phyloP scores from a whole-genome alignment of 2,888 invertebrate species.

The Megaustenia siamemsis region DNA sequence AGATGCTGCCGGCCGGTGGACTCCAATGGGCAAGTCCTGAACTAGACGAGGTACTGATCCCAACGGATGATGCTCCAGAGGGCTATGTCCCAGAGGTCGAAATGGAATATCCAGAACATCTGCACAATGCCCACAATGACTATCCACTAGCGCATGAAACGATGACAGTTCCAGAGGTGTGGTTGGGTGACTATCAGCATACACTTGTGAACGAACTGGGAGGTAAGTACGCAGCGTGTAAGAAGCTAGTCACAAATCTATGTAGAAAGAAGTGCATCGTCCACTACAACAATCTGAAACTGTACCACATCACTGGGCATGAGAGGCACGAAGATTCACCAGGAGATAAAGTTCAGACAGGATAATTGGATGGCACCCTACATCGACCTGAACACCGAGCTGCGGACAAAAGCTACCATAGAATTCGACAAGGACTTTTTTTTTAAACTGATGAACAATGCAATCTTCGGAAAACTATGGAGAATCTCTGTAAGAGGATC shows the following conservation, averaged over 20 bases:
- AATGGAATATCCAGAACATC: conserved; percentile 77
- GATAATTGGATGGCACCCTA: conserved; percentile 53
- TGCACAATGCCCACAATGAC: conserved; percentile 76
- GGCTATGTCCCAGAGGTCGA: conserved; percentile 80
- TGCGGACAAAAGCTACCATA: conserved; percentile 59
- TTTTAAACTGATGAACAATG: conserved; percentile 23
- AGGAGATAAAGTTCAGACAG: conserved; percentile 71
- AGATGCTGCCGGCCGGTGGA: background rate
- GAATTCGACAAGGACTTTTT: conserved; percentile 67
- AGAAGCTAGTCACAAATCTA: conserved; percentile 24
- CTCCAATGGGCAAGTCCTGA: background rate
- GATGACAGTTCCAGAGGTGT: conserved; percentile 49
- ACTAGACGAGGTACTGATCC: background rate
- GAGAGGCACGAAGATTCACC: conserved; percentile 64
- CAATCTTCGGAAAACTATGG: conserved; percentile 23
- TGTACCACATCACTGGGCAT: conserved; percentile 65
- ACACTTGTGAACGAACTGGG: background rate
- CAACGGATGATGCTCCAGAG: background rate
- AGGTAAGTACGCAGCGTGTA: background rate
- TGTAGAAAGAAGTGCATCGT: conserved; percentile 57
- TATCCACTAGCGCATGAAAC: conserved; percentile 70
- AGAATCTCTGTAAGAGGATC: conserved; percentile 9
- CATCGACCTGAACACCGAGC: conserved; percentile 60
- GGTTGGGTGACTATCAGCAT: conserved; percentile 27
- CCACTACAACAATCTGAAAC: conserved; percentile 73